A percentile compares a stretch with the other conserved stretches of the same genome.
Evolutionary conservation across 2,888 invertebrate species (phyloP).

Genomic region (Phortica okadai): DNA sequence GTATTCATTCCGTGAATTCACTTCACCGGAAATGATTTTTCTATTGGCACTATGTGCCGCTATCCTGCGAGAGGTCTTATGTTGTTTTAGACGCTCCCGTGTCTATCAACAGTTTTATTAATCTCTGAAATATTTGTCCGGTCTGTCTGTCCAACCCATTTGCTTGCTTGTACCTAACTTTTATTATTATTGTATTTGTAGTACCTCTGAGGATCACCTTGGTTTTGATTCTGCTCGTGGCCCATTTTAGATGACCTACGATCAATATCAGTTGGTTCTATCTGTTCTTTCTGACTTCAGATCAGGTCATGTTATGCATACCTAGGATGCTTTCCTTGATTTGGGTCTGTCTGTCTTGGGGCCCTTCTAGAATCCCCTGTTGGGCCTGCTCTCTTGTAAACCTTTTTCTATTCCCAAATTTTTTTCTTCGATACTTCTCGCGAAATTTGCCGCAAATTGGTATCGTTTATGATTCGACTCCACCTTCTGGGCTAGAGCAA

Average conservation of each 20-base stretch:
- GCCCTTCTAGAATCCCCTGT: neutral
- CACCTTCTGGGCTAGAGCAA: neutral
- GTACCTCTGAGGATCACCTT: too few species aligned
- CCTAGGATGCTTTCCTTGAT: too few species aligned
- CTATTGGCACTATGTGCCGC: slow-evolving; percentile 16
- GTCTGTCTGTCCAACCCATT: too few species aligned
- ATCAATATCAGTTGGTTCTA: too few species aligned
- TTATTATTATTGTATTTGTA: too few species aligned
- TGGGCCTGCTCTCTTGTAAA: neutral
- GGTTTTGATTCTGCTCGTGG: too few species aligned
- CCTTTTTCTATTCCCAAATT: neutral
- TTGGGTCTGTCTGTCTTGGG: neutral
- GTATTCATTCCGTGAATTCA: slow-evolving; percentile 33
- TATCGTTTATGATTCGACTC: neutral
- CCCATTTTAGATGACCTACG: too few species aligned
- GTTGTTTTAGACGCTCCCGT: slow-evolving; percentile 35
- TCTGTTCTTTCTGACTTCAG: too few species aligned
- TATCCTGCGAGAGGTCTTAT: slow-evolving; percentile 29
- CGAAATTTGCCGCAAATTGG: neutral
- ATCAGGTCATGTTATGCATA: too few species aligned
- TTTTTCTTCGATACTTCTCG: neutral
- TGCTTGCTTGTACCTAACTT: too few species aligned
- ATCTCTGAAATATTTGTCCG: too few species aligned
- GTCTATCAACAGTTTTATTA: slow-evolving; percentile 33
- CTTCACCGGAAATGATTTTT: slow-evolving; percentile 30